Base-by-base conservation (phyloP, 2,888 invertebrate species). In the Encarsia formosa region DNA sequence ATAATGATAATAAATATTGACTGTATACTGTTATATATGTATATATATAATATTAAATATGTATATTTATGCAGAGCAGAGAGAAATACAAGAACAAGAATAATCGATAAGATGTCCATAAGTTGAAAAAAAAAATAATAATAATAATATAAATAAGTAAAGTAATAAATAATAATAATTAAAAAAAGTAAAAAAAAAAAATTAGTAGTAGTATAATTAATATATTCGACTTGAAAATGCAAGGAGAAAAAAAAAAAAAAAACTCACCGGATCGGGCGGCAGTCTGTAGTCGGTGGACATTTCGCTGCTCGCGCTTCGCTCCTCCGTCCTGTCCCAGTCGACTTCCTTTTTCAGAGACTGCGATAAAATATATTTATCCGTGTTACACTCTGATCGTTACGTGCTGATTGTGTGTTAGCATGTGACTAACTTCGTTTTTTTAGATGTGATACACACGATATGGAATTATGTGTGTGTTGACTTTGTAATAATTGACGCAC, bases 291-390 rank as follows among this genome's bases (percentile, higher is more conserved):
- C 90, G 48, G 84, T 80, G 61, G 85, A 82, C 73, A 84, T 79
- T 75, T 89, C 89, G 59, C 84, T 87, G 65, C 83, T 82, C 67
- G 81, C 82, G 75, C 87, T 88, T 51, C 90, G 89, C 65, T 90
- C 91, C 66, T 83, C 82, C 61, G 75, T 75, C 69, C 86, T 78
- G 67, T 87, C 87, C 87, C 88, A 91, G 71, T 90, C 91, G 66
- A 87, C 84, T 81, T 91, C 91, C 78, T 91, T 91, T 75, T 91
- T 91, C 69, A 91, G 77, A 61, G 90, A 91, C 91, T 91, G 81
- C 41, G 24, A 35, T 49, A 84, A 84, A 55, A 8, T 16, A 34
- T 15, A 34, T 34, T 34, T 34, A 16, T 16, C 34, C 4, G 8
- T 15, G 34, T 34, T 15, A 5, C 13, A 16, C 48, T 48, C 45